Conservation (phyloP, 2,888 invertebrate genomes). For the Trissonchulus latispiculum region DNA sequence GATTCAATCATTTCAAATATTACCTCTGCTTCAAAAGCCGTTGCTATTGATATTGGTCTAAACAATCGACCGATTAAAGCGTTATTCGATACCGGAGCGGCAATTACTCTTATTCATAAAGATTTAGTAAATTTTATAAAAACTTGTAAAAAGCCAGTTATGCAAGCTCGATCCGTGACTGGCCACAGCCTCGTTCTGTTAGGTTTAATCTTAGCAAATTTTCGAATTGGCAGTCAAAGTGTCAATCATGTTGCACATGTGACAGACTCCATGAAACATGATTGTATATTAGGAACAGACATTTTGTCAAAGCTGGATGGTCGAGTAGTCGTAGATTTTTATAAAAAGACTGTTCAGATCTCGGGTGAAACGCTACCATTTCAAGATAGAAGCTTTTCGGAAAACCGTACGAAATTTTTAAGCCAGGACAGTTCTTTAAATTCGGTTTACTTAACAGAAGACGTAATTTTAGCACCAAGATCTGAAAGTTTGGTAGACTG, state of each 20-base stretch:
- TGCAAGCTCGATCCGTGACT: neutral
- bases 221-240: neutral
- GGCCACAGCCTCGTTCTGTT: neutral
- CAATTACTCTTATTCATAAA: neutral
- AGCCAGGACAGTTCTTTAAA: no score
- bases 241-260: neutral
- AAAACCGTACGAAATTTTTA: no score
- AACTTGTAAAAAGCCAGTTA: neutral
- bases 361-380: no score
- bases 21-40: neutral
- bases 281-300: no score
- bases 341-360: no score
- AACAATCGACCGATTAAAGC: neutral
- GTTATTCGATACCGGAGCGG: neutral
- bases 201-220: neutral
- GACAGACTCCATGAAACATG: no score
- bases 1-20: neutral
- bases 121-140: neutral
- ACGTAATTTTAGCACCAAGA: no score
- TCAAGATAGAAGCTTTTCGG: no score
- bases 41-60: neutral
- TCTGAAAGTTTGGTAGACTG: no score
- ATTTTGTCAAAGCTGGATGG: no score
- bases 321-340: no score
- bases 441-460: no score